Base-by-base conservation (phyloP, 92 coral and sea anemone genomes). In the Pocillopora meandrina region DNA sequence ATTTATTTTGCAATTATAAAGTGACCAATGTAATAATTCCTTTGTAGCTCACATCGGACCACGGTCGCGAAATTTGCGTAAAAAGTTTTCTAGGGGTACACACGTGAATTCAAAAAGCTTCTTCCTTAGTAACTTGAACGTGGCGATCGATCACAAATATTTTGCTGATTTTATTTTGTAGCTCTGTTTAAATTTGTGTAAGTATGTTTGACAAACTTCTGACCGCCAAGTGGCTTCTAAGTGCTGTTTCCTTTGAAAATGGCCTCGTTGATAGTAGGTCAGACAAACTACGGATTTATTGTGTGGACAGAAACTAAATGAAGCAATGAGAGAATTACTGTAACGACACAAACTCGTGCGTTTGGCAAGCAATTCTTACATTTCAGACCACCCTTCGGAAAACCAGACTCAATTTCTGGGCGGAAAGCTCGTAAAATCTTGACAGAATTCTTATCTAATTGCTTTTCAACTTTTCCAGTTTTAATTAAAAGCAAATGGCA, bases 191-290 rank as follows among this genome's bases (percentile, higher is more conserved):
- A 81, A 82, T 72, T 61, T 73, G 52, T 82, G 86, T 73, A 82
- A 82, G 79, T 72, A 82, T 72, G 10, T 52, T 69, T 5, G n/a
- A 12, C 8, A n/a, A 9, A 81, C 33, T 33, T 60, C 2, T 71
- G 58, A 34, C 59, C 78, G n/a, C 20, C 78, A 62, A 72, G 69
- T 58, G 26, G 26, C 26, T 26, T 26, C 26, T 26, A 26, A 26
- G 26, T 26, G 26, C 26, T 26, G 26, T 26, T 82, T 82, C 86
- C 86, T 72, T 61, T 82, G 69, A 55, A 82, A 82, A 52, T 75
- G 86, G 90, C 73, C 78, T 79, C 84, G 91, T 78, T 89, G 91
- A 85, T 84, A 76, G 71, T 69, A 57, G 89, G 80, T 84, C 83
- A 74, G n/a, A 75, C 60, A 75, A 89, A 85, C 89, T 79, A 84